Conservation (phyloP, 2,888 invertebrate genomes). For the Chrysodeixis includens region DNA sequence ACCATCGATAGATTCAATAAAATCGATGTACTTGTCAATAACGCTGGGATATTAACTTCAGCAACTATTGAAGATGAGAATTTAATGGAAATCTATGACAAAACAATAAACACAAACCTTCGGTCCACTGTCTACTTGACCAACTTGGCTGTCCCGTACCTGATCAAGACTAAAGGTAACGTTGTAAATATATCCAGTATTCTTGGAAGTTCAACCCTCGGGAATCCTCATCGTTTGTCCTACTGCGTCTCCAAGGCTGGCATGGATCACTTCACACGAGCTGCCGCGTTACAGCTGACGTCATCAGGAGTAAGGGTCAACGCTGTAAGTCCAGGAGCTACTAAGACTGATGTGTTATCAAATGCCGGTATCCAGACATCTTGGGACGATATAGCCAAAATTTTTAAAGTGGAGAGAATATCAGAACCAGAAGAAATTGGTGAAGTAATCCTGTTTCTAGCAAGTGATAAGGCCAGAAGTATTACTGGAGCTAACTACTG, state of each 20-base stretch:
- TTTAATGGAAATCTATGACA: slow-evolving; percentile 59
- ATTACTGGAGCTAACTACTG: slow-evolving; percentile 54
- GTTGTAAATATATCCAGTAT: slow-evolving; percentile 69
- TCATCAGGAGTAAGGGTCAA: slow-evolving; percentile 43
- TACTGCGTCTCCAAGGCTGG: slow-evolving; percentile 43
- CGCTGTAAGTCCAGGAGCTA: slow-evolving; percentile 38
- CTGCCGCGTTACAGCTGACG: slow-evolving; percentile 27
- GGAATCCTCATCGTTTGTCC: neutral
- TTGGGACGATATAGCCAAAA: slow-evolving; percentile 8
- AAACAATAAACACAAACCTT: slow-evolving; percentile 64
- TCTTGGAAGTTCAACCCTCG: slow-evolving; percentile 11
- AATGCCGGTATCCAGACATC: neutral
- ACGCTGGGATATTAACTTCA: slow-evolving; percentile 60
- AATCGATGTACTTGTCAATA: slow-evolving; percentile 69
- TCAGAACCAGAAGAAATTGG: slow-evolving; percentile 70
- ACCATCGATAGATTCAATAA: slow-evolving; percentile 63
- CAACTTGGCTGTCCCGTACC: slow-evolving; percentile 58
- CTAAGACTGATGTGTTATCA: slow-evolving; percentile 18
- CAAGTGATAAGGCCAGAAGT: slow-evolving; percentile 61
- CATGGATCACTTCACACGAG: slow-evolving; percentile 31
- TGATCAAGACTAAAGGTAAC: slow-evolving; percentile 67
- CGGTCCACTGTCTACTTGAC: slow-evolving; percentile 63
- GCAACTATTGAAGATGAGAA: slow-evolving; percentile 47
- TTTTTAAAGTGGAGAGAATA: slow-evolving; percentile 18
- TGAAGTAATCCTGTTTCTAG: slow-evolving; percentile 61